Base-by-base conservation (phyloP, 2,888 invertebrate genomes). In the Argyresthia albistria region DNA sequence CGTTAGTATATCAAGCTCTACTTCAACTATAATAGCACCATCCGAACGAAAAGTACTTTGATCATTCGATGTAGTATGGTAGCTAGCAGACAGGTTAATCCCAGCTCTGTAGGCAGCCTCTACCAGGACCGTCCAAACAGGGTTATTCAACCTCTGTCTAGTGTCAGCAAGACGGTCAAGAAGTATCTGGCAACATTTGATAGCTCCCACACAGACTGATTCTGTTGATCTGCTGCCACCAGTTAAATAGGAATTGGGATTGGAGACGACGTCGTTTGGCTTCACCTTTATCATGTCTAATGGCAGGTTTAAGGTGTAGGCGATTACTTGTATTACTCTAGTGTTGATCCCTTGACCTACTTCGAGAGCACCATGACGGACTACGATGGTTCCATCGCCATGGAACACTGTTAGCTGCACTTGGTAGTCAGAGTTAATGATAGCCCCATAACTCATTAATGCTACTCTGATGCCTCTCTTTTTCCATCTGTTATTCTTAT, bases 301-400 rank as follows among this genome's bases (percentile, higher is more conserved):
- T 0, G 92, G 90, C 54, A 96, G 91, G 0, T 91, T 92, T 12
- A 96, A 70, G 36, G 90, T 89, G 62, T 93, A 89, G 0, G 95
- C 95, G 53, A 91, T 92, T 0, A 94, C 92, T 86, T 95, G 95
- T 3, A 92, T 91, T 0, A 88, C 91, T 88, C 95, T 95, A 0
- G 95, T 95, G 58, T 95, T 93, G 42, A 94, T 87, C 0, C 95
- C 95, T 84, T 95, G 95, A 0, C 95, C 95, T 80, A 91, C 90
- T 76, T 93, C 93, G 48, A 92, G 81, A 0, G 93, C 93, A 6
- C 92, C 92, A 53, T 93, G 92, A 0, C 90, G 80, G 0, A 95
- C 78, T 0, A 91, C 89, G 0, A 95, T 93, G 1, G 91, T 90
- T 0, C 91, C 93, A 69, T 93, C 92, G 0, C 89, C 86, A 55